Evolutionary conservation across 2,888 invertebrate species (phyloP).

Genomic region (Dolichomitus sp.): DNA sequence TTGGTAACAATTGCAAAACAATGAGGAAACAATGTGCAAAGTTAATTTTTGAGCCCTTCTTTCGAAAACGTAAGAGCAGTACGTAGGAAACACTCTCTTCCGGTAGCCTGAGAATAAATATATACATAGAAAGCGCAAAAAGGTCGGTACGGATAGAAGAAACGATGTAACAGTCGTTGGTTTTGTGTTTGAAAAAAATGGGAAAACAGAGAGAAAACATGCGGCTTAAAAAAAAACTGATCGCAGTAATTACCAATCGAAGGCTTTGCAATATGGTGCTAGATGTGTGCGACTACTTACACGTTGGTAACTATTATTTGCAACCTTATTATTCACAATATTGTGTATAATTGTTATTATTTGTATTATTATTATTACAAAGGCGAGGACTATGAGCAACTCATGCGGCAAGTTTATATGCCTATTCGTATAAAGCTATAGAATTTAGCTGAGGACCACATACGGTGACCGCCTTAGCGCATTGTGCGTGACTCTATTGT

Average conservation of each 20-base stretch:
- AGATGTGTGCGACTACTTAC: neutral
- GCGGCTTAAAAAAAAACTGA: neutral
- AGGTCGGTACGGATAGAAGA: constrained; percentile 3
- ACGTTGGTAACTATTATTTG: neutral
- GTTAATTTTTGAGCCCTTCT: neutral
- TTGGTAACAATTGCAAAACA: too few relatives aligned
- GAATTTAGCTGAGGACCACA: constrained; percentile 54
- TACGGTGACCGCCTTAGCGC: constrained; percentile 55
- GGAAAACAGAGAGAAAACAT: constrained; percentile 20
- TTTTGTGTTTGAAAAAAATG: constrained; percentile 38
- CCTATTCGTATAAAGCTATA: neutral
- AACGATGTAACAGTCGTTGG: neutral
- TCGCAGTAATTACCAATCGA: constrained; percentile 8
- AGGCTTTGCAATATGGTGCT: constrained; percentile 1
- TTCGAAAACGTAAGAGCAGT: constrained; percentile 3
- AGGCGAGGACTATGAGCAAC: constrained; percentile 38
- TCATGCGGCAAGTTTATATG: constrained; percentile 9
- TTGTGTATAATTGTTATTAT: neutral
- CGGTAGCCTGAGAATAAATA: constrained; percentile 19
- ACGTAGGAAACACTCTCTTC: constrained; percentile 1
- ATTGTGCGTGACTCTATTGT: constrained; percentile 68
- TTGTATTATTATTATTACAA: constrained; percentile 18
- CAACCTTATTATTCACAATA: constrained; percentile 1
- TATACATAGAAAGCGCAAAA: constrained; percentile 15
- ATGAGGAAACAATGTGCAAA: too few relatives aligned